phyloP scores from a whole-genome alignment of 2,888 invertebrate species.

The Drosophila rellima region DNA sequence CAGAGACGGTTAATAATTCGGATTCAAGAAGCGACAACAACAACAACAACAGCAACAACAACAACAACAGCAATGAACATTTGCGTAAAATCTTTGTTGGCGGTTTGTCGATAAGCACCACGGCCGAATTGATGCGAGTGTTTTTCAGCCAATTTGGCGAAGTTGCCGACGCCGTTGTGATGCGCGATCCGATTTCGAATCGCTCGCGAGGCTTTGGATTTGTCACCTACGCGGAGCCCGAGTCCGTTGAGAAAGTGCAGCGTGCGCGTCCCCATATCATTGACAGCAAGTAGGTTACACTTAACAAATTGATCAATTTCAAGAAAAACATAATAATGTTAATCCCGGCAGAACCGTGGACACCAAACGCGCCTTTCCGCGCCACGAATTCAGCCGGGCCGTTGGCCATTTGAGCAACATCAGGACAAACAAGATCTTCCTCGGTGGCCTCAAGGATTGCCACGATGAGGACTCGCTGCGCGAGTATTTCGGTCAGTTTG shows the following conservation, averaged over 20 bases:
- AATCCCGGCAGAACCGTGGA: constrained; percentile 73
- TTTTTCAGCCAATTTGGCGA: constrained; percentile 82
- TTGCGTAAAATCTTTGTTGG: constrained; percentile 84
- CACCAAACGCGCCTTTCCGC: constrained; percentile 83
- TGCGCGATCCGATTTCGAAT: constrained; percentile 82
- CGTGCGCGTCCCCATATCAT: constrained; percentile 78
- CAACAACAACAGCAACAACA: background rate
- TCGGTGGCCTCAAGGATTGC: constrained; percentile 83
- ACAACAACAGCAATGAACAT: constrained; percentile 64
- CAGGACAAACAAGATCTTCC: constrained; percentile 80
- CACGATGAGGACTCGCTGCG: constrained; percentile 77
- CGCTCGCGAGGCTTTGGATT: constrained; percentile 84
- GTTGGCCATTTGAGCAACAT: constrained; percentile 56
- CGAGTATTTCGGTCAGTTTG: constrained; percentile 83
- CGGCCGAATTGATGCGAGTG: constrained; percentile 70
- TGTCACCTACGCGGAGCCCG: constrained; percentile 75
- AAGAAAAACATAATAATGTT: too few relatives aligned
- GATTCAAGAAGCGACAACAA: background rate
- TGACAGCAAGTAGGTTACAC: constrained; percentile 86
- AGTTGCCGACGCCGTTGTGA: constrained; percentile 81
- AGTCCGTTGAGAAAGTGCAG: constrained; percentile 82
- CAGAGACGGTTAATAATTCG: background rate
- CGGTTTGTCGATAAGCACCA: constrained; percentile 79
- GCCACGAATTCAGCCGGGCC: constrained; percentile 73
- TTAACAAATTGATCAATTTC: too few relatives aligned